These are phyloP conservation scores for Lycia hirtaria DNA, from an alignment of 2,888 invertebrate species.

Conservation along the genomic window DNA sequence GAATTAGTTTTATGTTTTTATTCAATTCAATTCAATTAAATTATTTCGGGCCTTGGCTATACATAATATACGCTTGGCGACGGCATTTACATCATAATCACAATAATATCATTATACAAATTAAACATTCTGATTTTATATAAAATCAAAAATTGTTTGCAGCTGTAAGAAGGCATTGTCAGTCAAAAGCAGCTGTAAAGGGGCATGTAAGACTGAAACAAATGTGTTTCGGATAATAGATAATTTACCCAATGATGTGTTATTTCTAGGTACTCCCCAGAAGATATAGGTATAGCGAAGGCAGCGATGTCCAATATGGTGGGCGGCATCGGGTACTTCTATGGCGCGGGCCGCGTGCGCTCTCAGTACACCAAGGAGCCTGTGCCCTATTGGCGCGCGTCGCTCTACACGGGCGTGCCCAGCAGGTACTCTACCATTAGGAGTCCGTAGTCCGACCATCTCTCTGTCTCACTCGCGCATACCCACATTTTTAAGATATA, in stretches of 20 bases:
- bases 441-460: neutral
- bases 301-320: constrained; percentile 96
- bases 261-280: constrained; percentile 78
- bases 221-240: no score
- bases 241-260: neutral
- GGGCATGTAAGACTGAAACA: no score
- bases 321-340: constrained; percentile 98
- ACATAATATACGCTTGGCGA: no score
- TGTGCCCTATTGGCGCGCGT: constrained; percentile 97
- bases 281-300: constrained; percentile 91
- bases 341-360: constrained; percentile 95
- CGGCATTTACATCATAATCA: no score
- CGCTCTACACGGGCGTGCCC: constrained; percentile 96
- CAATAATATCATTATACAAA: no score
- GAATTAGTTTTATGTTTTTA: no score
- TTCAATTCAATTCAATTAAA: no score
- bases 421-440: constrained; percentile 59
- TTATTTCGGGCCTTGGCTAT: no score
- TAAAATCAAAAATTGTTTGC: neutral
- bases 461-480: neutral
- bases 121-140: no score
- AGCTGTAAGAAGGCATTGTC: no score
- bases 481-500: no score
- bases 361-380: constrained; percentile 92
- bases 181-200: no score